Base-by-base conservation (phyloP, 1,140 invertebrate genomes). In the Nixonia krombeini region DNA sequence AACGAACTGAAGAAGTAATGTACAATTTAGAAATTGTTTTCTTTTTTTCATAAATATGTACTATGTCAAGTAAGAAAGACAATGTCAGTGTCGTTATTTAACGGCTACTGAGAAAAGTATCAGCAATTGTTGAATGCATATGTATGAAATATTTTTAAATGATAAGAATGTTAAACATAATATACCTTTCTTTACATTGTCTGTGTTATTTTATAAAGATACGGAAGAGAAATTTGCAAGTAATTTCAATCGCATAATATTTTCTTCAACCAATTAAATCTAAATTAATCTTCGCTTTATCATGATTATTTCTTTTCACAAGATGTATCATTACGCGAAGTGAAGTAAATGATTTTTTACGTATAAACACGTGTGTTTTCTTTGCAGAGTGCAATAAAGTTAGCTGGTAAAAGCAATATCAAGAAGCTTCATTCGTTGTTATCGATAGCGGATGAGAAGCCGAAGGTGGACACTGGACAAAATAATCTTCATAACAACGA, bases 311-410 rank as follows among this genome's bases (percentile, higher is more conserved):
- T n/a, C 13, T 33, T 8, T 33, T 8, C n/a, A n/a, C n/a, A n/a
- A n/a, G n/a, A 33, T 37, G 26, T 49, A 42, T 28, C 13, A 38
- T n/a, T n/a, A n/a, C n/a, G n/a, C n/a, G n/a, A n/a, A n/a, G n/a
- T n/a, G n/a, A n/a, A n/a, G n/a, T n/a, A n/a, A 33, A 33, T 33
- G 10, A 12, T 12, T 8, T 51, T 23, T 51, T 15, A 40, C 21
- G 9, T 40, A 25, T 44, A 10, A 10, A 1, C n/a, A 44, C 2
- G 6, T 33, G 55, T 63, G 57, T 69, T 71, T 75, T 10, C 75
- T 61, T 85, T 84, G 15, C 76, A 88, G 87, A 88, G 86, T 84
- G 86, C 87, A 76, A 88, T 88, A 74, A 88, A 88, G 75, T 76
- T 87, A 80, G 87, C 86, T 52, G 86, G 85, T 75, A 88, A 88